These are phyloP conservation scores for Drosophila pectinifera DNA, from an alignment of 1,140 invertebrate species.

Conservation along the genomic window DNA sequence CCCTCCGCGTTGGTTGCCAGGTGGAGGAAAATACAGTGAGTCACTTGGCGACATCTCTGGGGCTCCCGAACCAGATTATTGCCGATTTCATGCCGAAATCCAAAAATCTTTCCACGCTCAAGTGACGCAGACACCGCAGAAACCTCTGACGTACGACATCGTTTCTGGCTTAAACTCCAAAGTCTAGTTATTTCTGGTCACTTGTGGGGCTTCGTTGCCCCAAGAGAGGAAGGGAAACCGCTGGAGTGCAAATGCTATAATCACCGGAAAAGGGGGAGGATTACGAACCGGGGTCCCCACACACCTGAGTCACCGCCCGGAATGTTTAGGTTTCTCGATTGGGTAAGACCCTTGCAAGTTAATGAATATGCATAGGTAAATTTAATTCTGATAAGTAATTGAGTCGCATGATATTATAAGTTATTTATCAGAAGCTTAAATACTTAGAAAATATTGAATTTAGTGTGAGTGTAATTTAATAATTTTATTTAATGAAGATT, in stretches of 20 bases:
- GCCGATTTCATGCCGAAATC: constrained; percentile 64
- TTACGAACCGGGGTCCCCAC: not conserved
- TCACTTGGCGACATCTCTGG: constrained; percentile 59
- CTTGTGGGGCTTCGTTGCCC: constrained; percentile 9
- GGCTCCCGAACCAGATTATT: constrained; percentile 40
- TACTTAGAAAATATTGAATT: not conserved
- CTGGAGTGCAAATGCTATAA: constrained; percentile 10
- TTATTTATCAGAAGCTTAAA: not conserved
- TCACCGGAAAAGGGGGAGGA: constrained; percentile 1
- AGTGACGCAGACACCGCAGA: constrained; percentile 23
- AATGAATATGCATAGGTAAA: constrained; percentile 12
- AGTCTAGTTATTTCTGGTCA: constrained; percentile 27
- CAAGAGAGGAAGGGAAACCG: not conserved
- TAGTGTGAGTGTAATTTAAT: not conserved
- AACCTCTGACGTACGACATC: constrained; percentile 15
- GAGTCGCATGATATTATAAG: constrained; percentile 3
- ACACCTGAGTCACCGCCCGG: constrained; percentile 26
- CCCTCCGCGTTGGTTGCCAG: constrained; percentile 25
- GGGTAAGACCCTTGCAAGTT: constrained; percentile 12
- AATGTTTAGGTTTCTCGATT: not conserved
- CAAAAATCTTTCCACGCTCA: constrained; percentile 42
- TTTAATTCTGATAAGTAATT: constrained; percentile 10
- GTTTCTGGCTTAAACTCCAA: constrained; percentile 5
- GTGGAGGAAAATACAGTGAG: constrained; percentile 45
- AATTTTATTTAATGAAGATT: not conserved